Percentiles rank a stretch among this genome's conserved stretches.
These are phyloP conservation scores for Ophraella communa DNA, from an alignment of 2,888 invertebrate genomes.

Conservation along the genomic window DNA sequence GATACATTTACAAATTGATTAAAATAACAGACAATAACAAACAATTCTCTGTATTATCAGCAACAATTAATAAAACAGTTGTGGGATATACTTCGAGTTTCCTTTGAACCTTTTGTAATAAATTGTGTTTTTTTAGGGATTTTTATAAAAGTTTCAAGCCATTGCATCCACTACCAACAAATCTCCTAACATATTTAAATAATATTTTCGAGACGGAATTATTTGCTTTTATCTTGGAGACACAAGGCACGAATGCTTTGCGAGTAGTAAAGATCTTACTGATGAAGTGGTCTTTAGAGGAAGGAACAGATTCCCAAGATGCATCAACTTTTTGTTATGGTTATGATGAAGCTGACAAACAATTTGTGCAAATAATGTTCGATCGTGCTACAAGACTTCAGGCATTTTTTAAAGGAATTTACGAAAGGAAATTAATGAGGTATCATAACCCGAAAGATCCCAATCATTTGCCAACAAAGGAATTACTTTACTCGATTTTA, in stretches of 20 bases:
- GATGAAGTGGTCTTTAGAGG: slow-evolving; percentile 19
- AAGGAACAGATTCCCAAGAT: neutral
- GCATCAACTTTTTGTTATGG: slow-evolving; percentile 22
- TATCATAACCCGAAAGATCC: neutral
- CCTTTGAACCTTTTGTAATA: no score
- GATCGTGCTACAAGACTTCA: slow-evolving; percentile 50
- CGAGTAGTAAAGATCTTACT: slow-evolving; percentile 24
- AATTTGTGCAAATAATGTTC: slow-evolving; percentile 43
- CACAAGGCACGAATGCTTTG: neutral
- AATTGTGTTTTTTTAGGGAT: slow-evolving; percentile 3
- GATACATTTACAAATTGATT: no score
- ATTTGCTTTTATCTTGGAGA: neutral
- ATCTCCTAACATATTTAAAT: slow-evolving; percentile 33
- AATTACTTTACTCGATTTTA: neutral
- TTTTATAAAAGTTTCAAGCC: slow-evolving; percentile 51
- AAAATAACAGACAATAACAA: no score
- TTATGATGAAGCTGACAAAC: slow-evolving; percentile 38
- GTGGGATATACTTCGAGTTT: no score
- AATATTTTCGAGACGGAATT: slow-evolving; percentile 25
- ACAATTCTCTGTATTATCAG: no score
- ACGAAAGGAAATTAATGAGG: slow-evolving; percentile 7
- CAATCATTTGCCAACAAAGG: neutral
- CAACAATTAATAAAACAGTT: no score
- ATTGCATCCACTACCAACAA: slow-evolving; percentile 31
- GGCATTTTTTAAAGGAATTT: slow-evolving; percentile 45